Base-by-base conservation (phyloP, 2,888 invertebrate genomes). In the Agrotis segetum region DNA sequence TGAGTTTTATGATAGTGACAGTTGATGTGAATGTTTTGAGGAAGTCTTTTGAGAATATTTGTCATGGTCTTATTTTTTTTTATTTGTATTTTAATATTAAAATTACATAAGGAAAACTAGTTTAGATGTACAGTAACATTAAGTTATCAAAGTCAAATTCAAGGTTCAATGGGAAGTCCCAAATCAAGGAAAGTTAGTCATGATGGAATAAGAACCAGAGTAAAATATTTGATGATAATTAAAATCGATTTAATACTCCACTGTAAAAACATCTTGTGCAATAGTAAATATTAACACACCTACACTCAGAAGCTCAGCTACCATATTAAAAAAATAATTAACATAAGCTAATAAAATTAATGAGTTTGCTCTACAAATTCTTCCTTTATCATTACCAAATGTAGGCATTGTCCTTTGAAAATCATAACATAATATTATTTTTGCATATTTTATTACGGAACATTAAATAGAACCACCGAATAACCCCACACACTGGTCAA, bases 301-400 rank as follows among this genome's bases (percentile, higher is more conserved):
- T 55, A 79, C 72, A 63, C 50, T 19, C 68, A 70, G 62, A 69
- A 72, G 59, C 61, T 70, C 2, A 17, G 24, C 47, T 46, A 3
- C 72, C 76, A 78, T 77, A 77, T 75, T 71, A 71, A 70, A 80
- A 80, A 59, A 58, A 49, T 71, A 77, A 80, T 84, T 80, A 84
- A 62, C 84, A 84, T 84, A 84, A 78, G 9, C 78, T 50, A 77
- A 74, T 73, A 66, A 80, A 80, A 76, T 70, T 70, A 75, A 84
- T 67, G 77, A 80, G 62, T 71, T 74, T 74, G 74, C 63, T 84
- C 73, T 77, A 74, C 55, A 73, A 77, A 74, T 74, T 77, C 59
- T 77, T 69, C 74, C 50, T 71, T 52, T 61, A 74, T 80, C 71
- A 73, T 75, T 73, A 74, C 81, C 78, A 71, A 77, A 84, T 55